A percentile compares a stretch with the other conserved stretches of the same genome.
Evolutionary conservation across 1,140 invertebrate species (phyloP).

Genomic region (Drosophila kurseongensis): DNA sequence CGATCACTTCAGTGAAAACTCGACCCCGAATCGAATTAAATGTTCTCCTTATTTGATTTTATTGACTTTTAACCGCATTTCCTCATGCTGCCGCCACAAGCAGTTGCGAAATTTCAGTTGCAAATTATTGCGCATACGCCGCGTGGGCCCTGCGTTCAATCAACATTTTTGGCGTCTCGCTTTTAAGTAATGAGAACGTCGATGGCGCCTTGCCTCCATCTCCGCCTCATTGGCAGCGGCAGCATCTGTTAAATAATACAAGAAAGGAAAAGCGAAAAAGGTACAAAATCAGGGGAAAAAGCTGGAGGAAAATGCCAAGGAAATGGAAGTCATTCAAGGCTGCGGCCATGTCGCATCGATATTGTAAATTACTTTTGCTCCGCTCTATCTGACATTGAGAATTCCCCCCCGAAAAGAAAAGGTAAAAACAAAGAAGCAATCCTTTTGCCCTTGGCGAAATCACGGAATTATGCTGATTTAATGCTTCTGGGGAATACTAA

Average conservation of each 20-base stretch:
- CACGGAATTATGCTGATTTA: constrained; percentile 63
- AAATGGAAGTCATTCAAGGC: constrained; percentile 45
- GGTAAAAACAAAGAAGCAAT: constrained; percentile 4
- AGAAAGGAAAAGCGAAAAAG: constrained; percentile 5
- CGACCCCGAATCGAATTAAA: constrained; percentile 27
- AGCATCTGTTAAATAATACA: constrained; percentile 44
- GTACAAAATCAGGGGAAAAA: neutral
- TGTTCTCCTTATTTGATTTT: constrained; percentile 20
- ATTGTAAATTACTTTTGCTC: constrained; percentile 45
- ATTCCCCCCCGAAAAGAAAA: neutral
- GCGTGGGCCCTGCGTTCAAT: constrained; percentile 23
- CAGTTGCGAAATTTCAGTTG: constrained; percentile 10
- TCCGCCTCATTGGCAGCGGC: constrained; percentile 47
- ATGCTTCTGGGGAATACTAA: constrained; percentile 36
- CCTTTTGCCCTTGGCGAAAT: constrained; percentile 37
- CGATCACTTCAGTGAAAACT: constrained; percentile 13
- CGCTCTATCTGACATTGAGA: constrained; percentile 30
- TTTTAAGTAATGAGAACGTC: constrained; percentile 50
- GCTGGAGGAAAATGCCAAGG: constrained; percentile 5
- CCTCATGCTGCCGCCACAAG: neutral
- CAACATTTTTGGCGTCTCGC: constrained; percentile 32
- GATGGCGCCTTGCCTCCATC: constrained; percentile 39
- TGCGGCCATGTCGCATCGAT: constrained; percentile 42
- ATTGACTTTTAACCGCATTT: constrained; percentile 32
- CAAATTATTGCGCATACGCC: constrained; percentile 31